Percentiles rank a stretch among this genome's conserved stretches.
These are phyloP conservation scores for Bombus cullumanus DNA, from an alignment of 1,140 invertebrate species.

Conservation along the genomic window DNA sequence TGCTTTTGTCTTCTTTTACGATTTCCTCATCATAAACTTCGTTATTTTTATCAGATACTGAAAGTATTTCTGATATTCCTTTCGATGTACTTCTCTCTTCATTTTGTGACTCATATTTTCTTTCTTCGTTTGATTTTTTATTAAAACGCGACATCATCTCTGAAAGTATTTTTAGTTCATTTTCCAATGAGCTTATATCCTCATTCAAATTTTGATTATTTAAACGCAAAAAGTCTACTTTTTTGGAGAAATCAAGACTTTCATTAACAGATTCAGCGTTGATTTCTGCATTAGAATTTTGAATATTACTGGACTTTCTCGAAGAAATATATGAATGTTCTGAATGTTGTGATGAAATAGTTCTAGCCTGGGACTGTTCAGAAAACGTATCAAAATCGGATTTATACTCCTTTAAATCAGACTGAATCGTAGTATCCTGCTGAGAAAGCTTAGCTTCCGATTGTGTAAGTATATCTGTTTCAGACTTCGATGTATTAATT, in stretches of 20 bases:
- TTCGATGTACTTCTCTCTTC: conserved; percentile 70
- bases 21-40: conserved; percentile 28
- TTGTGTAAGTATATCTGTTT: conserved; percentile 38
- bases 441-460: conserved; percentile 41
- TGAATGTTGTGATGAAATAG: not conserved
- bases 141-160: conserved; percentile 79
- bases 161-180: conserved; percentile 77
- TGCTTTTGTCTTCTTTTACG: not conserved
- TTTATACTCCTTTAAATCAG: conserved; percentile 36
- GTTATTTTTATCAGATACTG: conserved; percentile 54
- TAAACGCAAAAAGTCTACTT: conserved; percentile 72
- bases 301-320: conserved; percentile 24
- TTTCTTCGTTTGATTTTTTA: conserved; percentile 74
- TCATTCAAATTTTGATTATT: conserved; percentile 79
- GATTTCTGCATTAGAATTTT: conserved; percentile 25
- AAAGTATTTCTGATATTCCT: conserved; percentile 75
- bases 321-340: conserved; percentile 22
- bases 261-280: not conserved
- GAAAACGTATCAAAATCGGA: conserved; percentile 38
- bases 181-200: conserved; percentile 78
- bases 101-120: conserved; percentile 44
- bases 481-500: conserved; percentile 49
- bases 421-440: conserved; percentile 30
- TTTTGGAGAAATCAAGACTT: conserved; percentile 63
- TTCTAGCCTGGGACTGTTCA: conserved; percentile 31